Conservation (phyloP, 2,797 vertebrate species). For the Peromyscus attwateri region DNA sequence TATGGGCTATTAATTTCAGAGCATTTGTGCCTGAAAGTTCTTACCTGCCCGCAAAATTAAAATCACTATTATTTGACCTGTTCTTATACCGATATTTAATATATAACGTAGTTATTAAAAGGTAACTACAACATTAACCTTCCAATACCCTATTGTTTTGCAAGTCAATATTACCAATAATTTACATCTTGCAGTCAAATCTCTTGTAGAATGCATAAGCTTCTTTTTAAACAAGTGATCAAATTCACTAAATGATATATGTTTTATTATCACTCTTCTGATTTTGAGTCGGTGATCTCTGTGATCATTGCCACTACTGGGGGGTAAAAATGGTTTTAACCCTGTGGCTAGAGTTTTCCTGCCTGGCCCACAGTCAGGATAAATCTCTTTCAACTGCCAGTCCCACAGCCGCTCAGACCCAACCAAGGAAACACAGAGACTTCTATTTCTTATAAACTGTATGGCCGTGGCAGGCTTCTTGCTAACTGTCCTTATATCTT, state of each 20-base stretch:
- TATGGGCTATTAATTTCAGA: conserved; percentile 30
- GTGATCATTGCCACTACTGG: neutral
- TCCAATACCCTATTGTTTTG: neutral
- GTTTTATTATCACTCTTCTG: neutral
- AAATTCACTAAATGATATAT: neutral
- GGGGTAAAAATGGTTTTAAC: neutral
- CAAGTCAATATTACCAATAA: neutral
- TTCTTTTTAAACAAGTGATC: neutral
- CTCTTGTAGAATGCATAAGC: neutral
- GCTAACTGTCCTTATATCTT: no score
- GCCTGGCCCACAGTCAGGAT: no score
- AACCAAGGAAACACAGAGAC: no score
- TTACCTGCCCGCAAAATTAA: neutral
- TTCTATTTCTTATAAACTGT: no score
- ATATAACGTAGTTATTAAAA: neutral
- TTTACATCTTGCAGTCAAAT: neutral
- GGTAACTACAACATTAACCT: neutral
- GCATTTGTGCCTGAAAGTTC: neutral
- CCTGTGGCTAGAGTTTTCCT: no score
- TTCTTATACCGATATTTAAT: neutral
- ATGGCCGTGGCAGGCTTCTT: no score
- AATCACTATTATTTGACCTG: neutral
- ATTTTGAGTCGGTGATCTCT: neutral
- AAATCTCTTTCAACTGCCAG: no score
- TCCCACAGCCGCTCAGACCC: no score